Conservation (phyloP, 2,797 vertebrate species). For the Hemitrygon akajei region DNA sequence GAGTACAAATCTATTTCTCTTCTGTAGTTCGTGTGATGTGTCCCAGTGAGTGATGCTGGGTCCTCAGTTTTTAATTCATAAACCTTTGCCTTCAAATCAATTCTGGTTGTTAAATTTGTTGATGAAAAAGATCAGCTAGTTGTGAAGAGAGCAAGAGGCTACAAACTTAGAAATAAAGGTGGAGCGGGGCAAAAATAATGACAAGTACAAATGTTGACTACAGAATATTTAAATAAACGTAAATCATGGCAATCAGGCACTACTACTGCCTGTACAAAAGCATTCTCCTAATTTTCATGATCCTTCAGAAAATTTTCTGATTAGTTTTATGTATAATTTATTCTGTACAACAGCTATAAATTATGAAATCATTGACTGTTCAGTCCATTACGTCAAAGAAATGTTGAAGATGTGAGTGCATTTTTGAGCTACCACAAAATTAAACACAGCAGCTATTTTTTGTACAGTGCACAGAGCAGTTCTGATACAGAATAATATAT, state of each 20-base stretch:
- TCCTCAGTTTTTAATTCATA: too few relatives aligned
- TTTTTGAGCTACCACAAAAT: background rate
- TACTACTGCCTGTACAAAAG: background rate
- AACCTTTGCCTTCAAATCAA: too few relatives aligned
- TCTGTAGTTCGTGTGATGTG: too few relatives aligned
- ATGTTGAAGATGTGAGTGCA: background rate
- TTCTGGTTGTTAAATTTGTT: too few relatives aligned
- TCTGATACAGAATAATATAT: constrained; percentile 39
- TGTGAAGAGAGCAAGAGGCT: too few relatives aligned
- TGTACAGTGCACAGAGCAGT: background rate
- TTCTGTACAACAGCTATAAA: constrained; percentile 3
- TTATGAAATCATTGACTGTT: background rate
- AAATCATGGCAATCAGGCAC: background rate
- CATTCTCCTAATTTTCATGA: background rate
- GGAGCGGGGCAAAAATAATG: background rate
- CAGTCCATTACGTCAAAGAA: constrained; percentile 12
- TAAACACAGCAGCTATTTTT: constrained; percentile 31
- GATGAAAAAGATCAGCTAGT: too few relatives aligned
- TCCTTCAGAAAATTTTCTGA: background rate
- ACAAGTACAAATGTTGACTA: background rate
- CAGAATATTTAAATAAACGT: background rate
- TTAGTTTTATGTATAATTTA: background rate
- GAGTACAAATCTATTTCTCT: too few relatives aligned
- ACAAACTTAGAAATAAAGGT: too few relatives aligned
- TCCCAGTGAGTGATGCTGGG: too few relatives aligned